Base-by-base conservation (phyloP, 2,113 vertebrate species). In the Pao palembangensis region DNA sequence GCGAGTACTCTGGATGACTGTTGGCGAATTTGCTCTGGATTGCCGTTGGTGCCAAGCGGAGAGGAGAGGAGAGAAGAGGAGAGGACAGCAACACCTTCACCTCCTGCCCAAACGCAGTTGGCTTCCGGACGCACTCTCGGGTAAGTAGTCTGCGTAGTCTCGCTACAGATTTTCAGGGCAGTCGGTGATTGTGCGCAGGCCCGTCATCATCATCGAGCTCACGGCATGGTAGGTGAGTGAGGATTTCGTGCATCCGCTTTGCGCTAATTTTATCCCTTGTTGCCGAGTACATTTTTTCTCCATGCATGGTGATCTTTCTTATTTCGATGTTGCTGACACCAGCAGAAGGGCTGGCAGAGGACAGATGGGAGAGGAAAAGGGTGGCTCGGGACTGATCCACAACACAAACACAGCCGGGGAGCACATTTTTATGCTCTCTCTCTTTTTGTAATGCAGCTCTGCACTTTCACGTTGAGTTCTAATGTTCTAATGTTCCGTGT, bases 101-200 rank as follows among this genome's bases (percentile, higher is more conserved):
- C 84, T 82, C 69, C 60, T 77, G 73, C 70, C 51, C 59, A 19
- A 79, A 85, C 85, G 85, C 85, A 85, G 85, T 88, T 85, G 80
- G 82, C 77, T 85, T 63, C 58, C 80, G 88, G 86, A 88, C 85
- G 82, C 86, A 81, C 81, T 72, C 77, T 79, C 76, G 63, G 85
- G 88, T 88, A 84, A 88, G 88, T 86, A 83, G 86, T 82, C 80
- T 86, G 74, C 86, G 84, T 86, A 83, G 85, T 84, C 78, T 79
- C 71, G 80, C 84, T 83, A 55, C 64, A 78, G 67, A 77, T 80
- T 80, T 75, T 75, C 85, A 81, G 69, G 74, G 83, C 79, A 76
- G 82, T 79, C 65, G 11, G 78, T 62, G 67, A 73, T 71, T 68
- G 81, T 67, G 76, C 52, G 80, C 71, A 84, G 85, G 87, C 84